Base-by-base conservation (phyloP, 2,888 invertebrate genomes). In the Eupsilia transversa region DNA sequence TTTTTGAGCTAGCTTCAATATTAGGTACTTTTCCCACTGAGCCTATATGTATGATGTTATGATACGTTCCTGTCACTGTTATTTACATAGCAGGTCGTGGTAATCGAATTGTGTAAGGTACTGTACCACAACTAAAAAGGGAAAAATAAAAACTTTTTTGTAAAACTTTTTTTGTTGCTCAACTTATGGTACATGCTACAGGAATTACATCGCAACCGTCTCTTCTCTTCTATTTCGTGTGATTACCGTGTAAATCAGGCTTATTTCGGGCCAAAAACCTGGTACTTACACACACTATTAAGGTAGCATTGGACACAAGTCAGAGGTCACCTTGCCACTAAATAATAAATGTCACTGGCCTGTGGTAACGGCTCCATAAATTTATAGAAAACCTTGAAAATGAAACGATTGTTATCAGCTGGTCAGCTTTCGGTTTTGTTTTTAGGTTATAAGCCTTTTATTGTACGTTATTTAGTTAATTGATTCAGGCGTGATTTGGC, bases 361-460 rank as follows among this genome's bases (percentile, higher is more conserved):
- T 38, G 14, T 27, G 9, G 12, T 79, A 73, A 74, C 63, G 56
- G 67, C 43, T 63, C 23, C 57, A 71, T 67, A 49, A 71, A 67
- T 66, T 70, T 61, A 33, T 70, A 54, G 17, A 33, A 30, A 66
- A 54, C 82, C 64, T 60, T 69, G 65, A 33, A 81, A 80, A 79
- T 64, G 35, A 66, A 61, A 75, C 76, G 79, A 79, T 80, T 60
- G 12, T 75, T 46, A 79, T 79, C 81, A 79, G 30, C 12, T 54
- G 1, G n/a, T 33, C 1, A 14, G 20, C 3, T 59, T 77, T 54
- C 0, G 0, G 17, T 17, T 43, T 49, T 56, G 5, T 27, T 57
- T 43, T 60, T 30, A 60, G 70, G 23, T 41, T 4, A 61, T 41
- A 61, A 54, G 27, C 70, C 23, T 38, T 38, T 30, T 60, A 17